A percentile compares a stretch with the other conserved stretches of the same genome.
These are phyloP conservation scores for Halichondria panicea DNA, from an alignment of 37 sponge, comb jelly and placozoan species.

Conservation along the genomic window DNA sequence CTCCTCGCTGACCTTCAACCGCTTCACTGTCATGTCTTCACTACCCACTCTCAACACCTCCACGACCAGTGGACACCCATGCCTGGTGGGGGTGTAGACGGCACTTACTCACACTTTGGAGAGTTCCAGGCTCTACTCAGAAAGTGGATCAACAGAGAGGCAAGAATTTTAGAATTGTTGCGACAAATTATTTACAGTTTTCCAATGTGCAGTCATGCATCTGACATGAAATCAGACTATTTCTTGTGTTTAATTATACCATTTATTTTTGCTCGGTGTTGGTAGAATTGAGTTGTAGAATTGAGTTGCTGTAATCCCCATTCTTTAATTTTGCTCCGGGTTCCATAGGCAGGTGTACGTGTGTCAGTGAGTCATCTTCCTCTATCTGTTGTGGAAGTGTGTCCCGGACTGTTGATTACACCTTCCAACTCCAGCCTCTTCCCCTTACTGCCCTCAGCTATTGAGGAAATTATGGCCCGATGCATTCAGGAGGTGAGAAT, in stretches of 20 bases:
- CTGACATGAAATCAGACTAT: no score
- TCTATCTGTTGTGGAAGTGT: slow-evolving; percentile 52
- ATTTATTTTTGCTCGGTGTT: background rate
- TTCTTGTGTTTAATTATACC: no score
- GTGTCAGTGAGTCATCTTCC: slow-evolving; percentile 49
- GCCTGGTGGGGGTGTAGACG: background rate
- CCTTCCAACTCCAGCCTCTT: slow-evolving; percentile 47
- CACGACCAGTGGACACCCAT: slow-evolving; percentile 33
- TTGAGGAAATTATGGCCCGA: slow-evolving; percentile 12
- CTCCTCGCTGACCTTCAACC: slow-evolving; percentile 59
- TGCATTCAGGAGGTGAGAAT: slow-evolving; percentile 26
- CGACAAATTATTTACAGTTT: background rate
- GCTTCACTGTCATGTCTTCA: slow-evolving; percentile 51
- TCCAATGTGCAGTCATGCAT: no score
- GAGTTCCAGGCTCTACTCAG: slow-evolving; percentile 61
- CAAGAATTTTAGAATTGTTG: background rate
- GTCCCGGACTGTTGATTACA: slow-evolving; percentile 41
- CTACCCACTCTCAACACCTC: slow-evolving; percentile 37
- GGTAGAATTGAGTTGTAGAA: no score
- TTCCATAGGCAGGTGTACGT: slow-evolving; percentile 34
- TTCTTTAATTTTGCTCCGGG: no score
- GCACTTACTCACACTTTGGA: slow-evolving; percentile 52
- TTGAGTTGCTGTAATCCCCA: no score
- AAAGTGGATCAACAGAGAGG: slow-evolving; percentile 69
- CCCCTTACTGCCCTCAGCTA: slow-evolving; percentile 54